Evolutionary conservation across 1,140 invertebrate species (phyloP), one percentile per base, ranked within the genome.

Genomic region (Vanessa atalanta): DNA sequence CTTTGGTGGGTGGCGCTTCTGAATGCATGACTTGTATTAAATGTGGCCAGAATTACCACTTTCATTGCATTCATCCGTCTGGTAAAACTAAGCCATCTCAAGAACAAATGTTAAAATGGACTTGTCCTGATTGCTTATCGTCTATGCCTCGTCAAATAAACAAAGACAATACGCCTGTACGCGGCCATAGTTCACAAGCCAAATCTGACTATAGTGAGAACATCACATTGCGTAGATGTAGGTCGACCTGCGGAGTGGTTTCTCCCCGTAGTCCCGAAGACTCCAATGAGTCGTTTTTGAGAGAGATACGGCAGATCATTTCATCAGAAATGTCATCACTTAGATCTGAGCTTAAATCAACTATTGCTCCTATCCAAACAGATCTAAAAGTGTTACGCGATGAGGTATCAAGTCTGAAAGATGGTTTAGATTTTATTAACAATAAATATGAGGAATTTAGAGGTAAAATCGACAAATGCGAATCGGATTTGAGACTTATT

Each of bases 81-180:
- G 26, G 51, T 31, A 68, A 68, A 68, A 68, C 16, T 55, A 55
- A 68, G 15, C 23, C 16, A 23, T 37, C 66, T 15, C 48, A 55
- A 55, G 66, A 68, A 55, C 13, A 15, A 26, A 68, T 31, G 50
- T 31, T 31, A 68, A 68, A 68, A 55, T 55, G 66, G 51, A 55
- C 31, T 55, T 68, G 66, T 55, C 48, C 66, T 37, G 50, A 31
- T 55, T 68, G 66, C 51, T 37, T 68, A 20, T 55, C 51, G 48
- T 68, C 66, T 37, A 23, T 31, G 51, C 66, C 66, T 31, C 48
- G 26, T 11, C 66, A 68, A 55, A 55, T 37, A 31, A 68, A 68
- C 31, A 68, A 53, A n/a, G 66, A 55, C 51, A 68, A 68, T 68
- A 68, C 66, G 51, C 50, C 66, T 43, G 66, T 68, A 68, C 66